Conservation (phyloP, 53 echinoderm and acorn worm species). For the Temnopleurus reevesii region DNA sequence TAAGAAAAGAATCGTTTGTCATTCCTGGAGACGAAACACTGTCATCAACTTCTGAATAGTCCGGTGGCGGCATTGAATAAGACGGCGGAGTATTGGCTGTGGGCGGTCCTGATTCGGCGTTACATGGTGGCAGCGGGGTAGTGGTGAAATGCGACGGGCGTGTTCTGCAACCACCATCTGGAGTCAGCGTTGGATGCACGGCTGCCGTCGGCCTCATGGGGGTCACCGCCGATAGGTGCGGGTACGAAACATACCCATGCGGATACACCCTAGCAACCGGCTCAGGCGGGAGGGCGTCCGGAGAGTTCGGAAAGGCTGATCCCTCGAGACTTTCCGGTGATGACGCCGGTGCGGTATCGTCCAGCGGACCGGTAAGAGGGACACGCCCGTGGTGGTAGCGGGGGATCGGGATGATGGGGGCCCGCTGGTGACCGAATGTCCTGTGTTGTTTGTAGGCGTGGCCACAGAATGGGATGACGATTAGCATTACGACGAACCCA, state of each 20-base stretch:
- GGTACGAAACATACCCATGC: not conserved
- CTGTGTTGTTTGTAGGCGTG: constrained; percentile 26
- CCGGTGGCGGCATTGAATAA: not conserved
- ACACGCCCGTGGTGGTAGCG: constrained; percentile 31
- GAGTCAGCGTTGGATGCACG: not conserved
- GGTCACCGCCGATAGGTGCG: not conserved
- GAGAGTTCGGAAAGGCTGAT: not conserved
- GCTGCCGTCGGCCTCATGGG: not conserved
- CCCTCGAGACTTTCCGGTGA: not conserved
- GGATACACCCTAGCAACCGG: not conserved
- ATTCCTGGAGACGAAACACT: not conserved
- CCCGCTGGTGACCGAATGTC: not conserved
- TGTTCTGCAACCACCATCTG: not conserved
- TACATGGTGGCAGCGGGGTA: not conserved
- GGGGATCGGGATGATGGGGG: constrained; percentile 15
- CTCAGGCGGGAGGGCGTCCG: not conserved
- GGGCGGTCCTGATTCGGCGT: not conserved
- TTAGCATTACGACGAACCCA: constrained; percentile 1
- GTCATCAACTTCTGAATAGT: not conserved
- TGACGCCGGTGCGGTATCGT: not conserved
- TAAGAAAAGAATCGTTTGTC: not conserved
- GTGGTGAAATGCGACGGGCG: constrained; percentile 5
- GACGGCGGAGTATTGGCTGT: not conserved
- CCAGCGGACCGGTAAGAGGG: not conserved
- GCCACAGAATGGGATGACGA: constrained; percentile 12